phyloP scores from a whole-genome alignment of 2,113 vertebrate genomes.

The Megalops atlanticus region DNA sequence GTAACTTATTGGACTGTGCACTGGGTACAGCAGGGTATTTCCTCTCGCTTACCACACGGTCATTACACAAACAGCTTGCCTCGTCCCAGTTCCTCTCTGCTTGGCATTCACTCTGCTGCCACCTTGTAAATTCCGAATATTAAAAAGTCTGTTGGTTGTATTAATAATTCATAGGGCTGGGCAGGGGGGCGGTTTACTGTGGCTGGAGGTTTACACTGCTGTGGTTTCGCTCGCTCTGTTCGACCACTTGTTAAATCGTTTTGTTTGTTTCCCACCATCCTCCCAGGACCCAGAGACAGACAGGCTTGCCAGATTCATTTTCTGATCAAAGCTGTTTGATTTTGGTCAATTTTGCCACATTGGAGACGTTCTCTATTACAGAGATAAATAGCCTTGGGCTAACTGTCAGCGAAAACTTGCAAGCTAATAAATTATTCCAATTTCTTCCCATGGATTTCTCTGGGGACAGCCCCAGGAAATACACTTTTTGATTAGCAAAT shows the following conservation, averaged over 20 bases:
- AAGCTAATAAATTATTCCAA: conserved; percentile 98
- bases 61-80: neutral
- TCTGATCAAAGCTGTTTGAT: conserved; percentile 95
- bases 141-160: conserved; percentile 29
- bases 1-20: neutral
- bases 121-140: conserved; percentile 15
- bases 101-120: neutral
- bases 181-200: conserved; percentile 50
- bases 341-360: conserved; percentile 95
- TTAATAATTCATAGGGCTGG: conserved; percentile 54
- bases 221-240: conserved; percentile 73
- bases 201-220: conserved; percentile 63
- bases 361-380: conserved; percentile 96
- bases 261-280: conserved; percentile 85
- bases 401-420: conserved; percentile 96
- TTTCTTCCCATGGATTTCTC: conserved; percentile 93
- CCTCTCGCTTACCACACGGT: neutral
- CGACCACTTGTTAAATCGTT: conserved; percentile 92
- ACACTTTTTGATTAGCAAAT: conserved; percentile 96
- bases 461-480: conserved; percentile 92
- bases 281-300: conserved; percentile 81
- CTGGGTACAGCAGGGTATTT: neutral
- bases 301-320: conserved; percentile 92
- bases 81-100: neutral
- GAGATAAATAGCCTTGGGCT: conserved; percentile 96